Percentiles rank a stretch among this genome's conserved stretches.
phyloP scores from a whole-genome alignment of 53 echinoderm and acorn worm genomes.

The Luidia sarsii region DNA sequence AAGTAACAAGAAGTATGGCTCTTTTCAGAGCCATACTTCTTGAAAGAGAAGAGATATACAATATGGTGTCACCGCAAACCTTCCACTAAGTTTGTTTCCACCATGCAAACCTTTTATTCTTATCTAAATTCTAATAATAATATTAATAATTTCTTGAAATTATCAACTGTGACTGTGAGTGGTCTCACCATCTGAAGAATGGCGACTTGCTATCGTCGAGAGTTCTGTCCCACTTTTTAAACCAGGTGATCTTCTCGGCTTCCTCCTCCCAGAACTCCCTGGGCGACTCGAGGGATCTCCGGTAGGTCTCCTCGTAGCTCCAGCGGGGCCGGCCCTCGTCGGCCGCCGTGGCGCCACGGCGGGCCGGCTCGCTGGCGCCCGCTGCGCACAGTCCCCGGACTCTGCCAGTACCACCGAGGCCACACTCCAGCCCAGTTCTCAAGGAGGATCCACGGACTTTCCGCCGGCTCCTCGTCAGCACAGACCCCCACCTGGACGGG shows the following conservation, averaged over 20 bases:
- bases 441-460: background rate
- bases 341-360: background rate
- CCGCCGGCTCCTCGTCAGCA: background rate
- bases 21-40: no score
- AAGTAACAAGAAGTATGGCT: no score
- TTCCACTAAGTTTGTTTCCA: no score
- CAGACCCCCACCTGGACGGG: background rate
- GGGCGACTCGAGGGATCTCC: constrained; percentile 59
- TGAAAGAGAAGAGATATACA: no score
- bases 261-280: constrained; percentile 89
- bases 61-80: no score
- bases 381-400: background rate
- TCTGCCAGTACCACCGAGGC: background rate
- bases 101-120: no score
- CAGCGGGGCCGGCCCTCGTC: background rate
- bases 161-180: no score
- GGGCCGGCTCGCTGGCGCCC: background rate
- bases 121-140: no score
- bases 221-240: constrained; percentile 83
- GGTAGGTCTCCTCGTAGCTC: constrained; percentile 61
- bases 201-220: constrained; percentile 71
- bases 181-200: constrained; percentile 74
- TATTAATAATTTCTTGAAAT: no score
- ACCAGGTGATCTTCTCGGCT: constrained; percentile 86
- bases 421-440: background rate